These are phyloP conservation scores for Melanotaenia trifasciata DNA, from an alignment of 2,797 vertebrate species.

Conservation along the genomic window DNA sequence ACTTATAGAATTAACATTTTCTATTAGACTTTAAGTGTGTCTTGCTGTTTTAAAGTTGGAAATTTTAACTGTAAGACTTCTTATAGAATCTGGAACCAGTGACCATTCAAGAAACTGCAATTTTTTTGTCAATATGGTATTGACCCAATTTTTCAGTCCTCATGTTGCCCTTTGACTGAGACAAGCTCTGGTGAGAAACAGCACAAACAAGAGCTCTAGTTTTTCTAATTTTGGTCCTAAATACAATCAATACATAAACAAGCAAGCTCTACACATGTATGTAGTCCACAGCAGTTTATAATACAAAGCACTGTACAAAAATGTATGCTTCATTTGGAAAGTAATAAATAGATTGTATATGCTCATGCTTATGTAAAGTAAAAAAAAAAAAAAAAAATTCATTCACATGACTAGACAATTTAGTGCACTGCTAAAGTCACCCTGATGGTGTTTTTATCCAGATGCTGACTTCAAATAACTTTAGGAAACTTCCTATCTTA, in stretches of 20 bases:
- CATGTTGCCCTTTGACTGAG: not conserved
- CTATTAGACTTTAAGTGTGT: not conserved
- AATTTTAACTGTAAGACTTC: not conserved
- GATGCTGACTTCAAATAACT: slow-evolving; percentile 13
- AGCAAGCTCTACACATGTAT: not conserved
- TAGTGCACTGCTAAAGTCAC: not conserved
- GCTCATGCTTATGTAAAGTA: not conserved
- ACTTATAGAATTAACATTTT: not conserved
- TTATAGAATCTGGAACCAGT: not conserved
- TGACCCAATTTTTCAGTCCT: not conserved
- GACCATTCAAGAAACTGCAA: not conserved
- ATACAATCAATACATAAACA: not conserved
- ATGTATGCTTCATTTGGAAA: not conserved
- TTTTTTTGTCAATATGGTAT: not conserved
- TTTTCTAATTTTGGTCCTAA: not conserved
- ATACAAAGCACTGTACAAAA: not conserved
- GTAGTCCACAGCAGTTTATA: not conserved
- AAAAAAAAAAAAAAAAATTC: not conserved
- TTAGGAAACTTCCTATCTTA: not conserved
- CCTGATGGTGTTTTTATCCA: not conserved
- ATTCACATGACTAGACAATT: not conserved
- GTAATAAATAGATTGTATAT: not conserved
- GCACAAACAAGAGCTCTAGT: not conserved
- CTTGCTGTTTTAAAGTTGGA: not conserved
- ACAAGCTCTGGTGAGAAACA: not conserved